phyloP scores from a whole-genome alignment of 2,113 vertebrate genomes.

The Lepus americanus region DNA sequence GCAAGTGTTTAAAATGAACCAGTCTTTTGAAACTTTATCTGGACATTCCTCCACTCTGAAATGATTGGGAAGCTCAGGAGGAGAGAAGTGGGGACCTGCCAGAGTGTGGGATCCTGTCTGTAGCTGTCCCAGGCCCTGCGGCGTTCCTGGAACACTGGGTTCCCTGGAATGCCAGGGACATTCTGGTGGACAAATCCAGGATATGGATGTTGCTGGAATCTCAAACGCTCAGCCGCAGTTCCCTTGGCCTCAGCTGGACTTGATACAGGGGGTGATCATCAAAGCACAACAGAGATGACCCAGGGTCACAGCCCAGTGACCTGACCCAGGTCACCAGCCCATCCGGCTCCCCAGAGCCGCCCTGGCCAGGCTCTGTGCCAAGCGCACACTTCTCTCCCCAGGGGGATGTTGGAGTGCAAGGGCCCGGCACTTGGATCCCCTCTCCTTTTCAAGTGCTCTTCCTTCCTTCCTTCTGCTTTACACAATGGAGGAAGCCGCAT shows the following conservation, averaged over 20 bases:
- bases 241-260: neutral
- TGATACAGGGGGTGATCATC: neutral
- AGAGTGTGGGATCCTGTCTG: neutral
- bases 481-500: conserved; percentile 85
- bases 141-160: neutral
- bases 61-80: neutral
- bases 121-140: fast-evolving
- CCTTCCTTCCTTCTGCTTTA: conserved; percentile 85
- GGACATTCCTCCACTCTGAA: neutral
- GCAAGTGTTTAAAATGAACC: neutral
- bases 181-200: neutral
- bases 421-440: conserved; percentile 74
- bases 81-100: neutral
- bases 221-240: neutral
- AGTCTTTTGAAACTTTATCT: neutral
- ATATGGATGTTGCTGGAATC: neutral
- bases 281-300: neutral
- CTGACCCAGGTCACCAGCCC: conserved; percentile 6
- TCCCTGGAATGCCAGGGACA: neutral
- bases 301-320: neutral
- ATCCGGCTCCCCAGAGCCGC: neutral
- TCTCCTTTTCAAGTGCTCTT: conserved; percentile 85
- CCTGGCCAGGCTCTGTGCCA: neutral
- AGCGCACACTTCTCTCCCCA: conserved; percentile 72
- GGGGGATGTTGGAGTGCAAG: conserved; percentile 52